Evolutionary conservation across 2,888 invertebrate genomes (phyloP).

Genomic region (Agrotis clavis): DNA sequence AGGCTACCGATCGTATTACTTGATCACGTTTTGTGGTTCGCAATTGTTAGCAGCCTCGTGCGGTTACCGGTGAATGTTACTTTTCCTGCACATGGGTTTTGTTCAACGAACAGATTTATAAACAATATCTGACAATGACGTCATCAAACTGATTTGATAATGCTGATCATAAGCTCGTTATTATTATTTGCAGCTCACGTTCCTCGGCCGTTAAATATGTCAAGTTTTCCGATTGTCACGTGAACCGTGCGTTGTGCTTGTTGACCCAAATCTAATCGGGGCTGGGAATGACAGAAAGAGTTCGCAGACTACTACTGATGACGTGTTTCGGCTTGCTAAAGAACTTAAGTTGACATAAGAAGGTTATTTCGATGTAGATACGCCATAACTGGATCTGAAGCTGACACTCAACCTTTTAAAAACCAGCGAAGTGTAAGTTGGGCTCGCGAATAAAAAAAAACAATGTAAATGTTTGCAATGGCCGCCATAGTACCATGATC

Average conservation of each 20-base stretch:
- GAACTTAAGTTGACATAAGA: conserved; percentile 11
- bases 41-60: conserved; percentile 15
- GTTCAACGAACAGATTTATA: neutral
- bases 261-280: conserved; percentile 41
- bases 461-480: too few relatives aligned
- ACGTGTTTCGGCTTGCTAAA: conserved; percentile 21
- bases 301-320: conserved; percentile 27
- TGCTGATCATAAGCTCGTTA: conserved; percentile 13
- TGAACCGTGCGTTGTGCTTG: conserved; percentile 38
- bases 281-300: conserved; percentile 46
- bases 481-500: too few relatives aligned
- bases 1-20: conserved; percentile 16
- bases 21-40: conserved; percentile 18
- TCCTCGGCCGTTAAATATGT: conserved; percentile 9
- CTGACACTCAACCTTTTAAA: neutral
- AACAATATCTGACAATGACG: neutral
- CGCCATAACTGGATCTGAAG: neutral
- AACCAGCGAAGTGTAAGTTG: neutral
- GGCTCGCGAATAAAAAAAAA: neutral
- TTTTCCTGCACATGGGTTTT: conserved; percentile 1
- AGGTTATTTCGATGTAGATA: conserved; percentile 3
- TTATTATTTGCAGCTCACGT: conserved; percentile 23
- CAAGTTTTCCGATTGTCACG: conserved; percentile 31
- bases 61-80: conserved; percentile 11
- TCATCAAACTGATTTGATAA: conserved; percentile 17